Conservation (phyloP, 1,140 invertebrate species). For the Cyphomyrmex costatus region DNA sequence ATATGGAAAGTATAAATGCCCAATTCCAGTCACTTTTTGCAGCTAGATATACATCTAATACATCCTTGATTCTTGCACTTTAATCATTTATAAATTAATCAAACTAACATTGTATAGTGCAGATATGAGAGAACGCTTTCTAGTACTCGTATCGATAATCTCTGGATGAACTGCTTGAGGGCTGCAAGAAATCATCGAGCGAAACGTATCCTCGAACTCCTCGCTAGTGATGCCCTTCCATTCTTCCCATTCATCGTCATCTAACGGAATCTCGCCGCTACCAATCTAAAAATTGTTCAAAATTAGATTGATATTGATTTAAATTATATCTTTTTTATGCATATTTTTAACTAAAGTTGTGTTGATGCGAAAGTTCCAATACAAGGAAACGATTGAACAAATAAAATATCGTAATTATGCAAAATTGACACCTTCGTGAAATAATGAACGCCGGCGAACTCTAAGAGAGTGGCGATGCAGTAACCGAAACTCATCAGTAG, state of each 20-base stretch:
- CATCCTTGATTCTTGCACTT: not conserved
- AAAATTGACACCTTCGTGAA: constrained; percentile 93
- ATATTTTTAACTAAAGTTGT: constrained; percentile 19
- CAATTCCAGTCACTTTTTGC: too few relatives aligned
- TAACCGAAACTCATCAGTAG: constrained; percentile 97
- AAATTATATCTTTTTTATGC: not conserved
- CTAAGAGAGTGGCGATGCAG: constrained; percentile 96
- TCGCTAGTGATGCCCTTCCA: constrained; percentile 79
- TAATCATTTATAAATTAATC: constrained; percentile 8
- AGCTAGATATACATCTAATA: too few relatives aligned
- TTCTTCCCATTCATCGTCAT: constrained; percentile 93
- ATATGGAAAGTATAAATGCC: too few relatives aligned
- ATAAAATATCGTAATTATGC: constrained; percentile 1
- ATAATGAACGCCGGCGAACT: constrained; percentile 98
- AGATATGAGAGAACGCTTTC: constrained; percentile 88
- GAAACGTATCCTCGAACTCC: constrained; percentile 78
- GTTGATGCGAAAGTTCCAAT: too few relatives aligned
- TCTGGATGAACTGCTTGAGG: constrained; percentile 80
- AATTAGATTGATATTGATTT: not conserved
- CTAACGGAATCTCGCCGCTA: constrained; percentile 92
- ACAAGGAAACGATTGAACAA: not conserved
- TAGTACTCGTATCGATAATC: constrained; percentile 50
- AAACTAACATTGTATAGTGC: constrained; percentile 88
- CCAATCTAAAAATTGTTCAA: constrained; percentile 88
- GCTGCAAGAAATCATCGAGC: constrained; percentile 77